phyloP scores from a whole-genome alignment of 2,888 invertebrate species.

The Drosophila atroscutellata region DNA sequence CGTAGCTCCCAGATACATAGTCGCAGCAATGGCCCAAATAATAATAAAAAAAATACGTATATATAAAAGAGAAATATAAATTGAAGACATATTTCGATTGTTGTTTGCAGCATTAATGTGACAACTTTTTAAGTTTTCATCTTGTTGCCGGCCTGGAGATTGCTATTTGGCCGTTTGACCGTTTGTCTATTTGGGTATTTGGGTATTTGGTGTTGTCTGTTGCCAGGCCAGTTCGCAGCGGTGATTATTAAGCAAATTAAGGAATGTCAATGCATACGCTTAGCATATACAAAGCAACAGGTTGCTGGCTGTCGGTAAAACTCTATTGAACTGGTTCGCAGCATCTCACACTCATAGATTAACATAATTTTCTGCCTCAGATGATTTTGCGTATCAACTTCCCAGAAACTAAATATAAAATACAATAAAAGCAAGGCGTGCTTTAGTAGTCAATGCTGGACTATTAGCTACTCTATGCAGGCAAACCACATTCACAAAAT shows the following conservation, averaged over 20 bases:
- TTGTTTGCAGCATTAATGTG: constrained; percentile 43
- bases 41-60: background rate
- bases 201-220: constrained; percentile 38
- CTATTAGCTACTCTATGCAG: constrained; percentile 6
- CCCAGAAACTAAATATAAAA: constrained; percentile 8
- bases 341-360: constrained; percentile 46
- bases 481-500: background rate
- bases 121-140: constrained; percentile 36
- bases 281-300: constrained; percentile 77
- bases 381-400: constrained; percentile 61
- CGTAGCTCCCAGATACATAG: constrained; percentile 16
- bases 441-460: background rate
- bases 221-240: constrained; percentile 67
- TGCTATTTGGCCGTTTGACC: constrained; percentile 5
- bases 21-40: constrained; percentile 29
- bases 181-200: constrained; percentile 6
- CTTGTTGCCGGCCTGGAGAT: constrained; percentile 13
- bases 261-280: constrained; percentile 75
- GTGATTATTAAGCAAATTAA: constrained; percentile 77
- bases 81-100: constrained; percentile 48
- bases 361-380: constrained; percentile 56
- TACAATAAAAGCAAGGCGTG: constrained; percentile 1
- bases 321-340: constrained; percentile 67
- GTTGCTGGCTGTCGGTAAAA: constrained; percentile 64
- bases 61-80: constrained; percentile 1